Evolutionary conservation across 2,113 vertebrate species (phyloP).

Genomic region (Columba janthina): DNA sequence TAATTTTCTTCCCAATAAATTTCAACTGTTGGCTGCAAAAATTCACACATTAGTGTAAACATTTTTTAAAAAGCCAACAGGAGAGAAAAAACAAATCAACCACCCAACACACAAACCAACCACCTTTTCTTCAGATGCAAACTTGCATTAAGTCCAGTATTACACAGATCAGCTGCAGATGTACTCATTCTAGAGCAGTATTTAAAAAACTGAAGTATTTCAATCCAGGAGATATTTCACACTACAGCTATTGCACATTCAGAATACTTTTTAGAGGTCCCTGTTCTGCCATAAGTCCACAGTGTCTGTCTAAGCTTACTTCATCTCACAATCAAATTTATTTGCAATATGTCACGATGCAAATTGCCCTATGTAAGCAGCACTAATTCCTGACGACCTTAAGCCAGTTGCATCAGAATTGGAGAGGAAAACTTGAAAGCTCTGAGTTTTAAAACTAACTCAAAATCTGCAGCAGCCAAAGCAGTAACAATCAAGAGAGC

Average conservation of each 20-base stretch:
- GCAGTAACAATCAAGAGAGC: not conserved
- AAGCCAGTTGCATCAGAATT: not conserved
- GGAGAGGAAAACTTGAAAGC: not conserved
- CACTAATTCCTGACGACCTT: not conserved
- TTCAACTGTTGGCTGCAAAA: not conserved
- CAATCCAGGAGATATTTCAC: not conserved
- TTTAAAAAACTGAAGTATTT: not conserved
- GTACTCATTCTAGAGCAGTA: not conserved
- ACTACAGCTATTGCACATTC: not conserved
- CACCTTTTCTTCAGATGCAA: accelerated
- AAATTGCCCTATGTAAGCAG: not conserved
- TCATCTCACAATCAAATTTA: not conserved
- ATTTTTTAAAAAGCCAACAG: not conserved
- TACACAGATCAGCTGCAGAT: not conserved
- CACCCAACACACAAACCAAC: no score
- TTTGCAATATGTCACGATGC: not conserved
- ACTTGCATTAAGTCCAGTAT: not conserved
- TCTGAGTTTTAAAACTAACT: not conserved
- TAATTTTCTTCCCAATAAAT: not conserved
- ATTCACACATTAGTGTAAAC: not conserved
- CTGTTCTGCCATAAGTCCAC: not conserved
- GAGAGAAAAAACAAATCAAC: not conserved
- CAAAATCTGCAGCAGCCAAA: not conserved
- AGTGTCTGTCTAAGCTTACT: not conserved
- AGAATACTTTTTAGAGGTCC: not conserved